Base-by-base conservation (phyloP, 2,113 vertebrate genomes). In the Oreotrochilus melanogaster region DNA sequence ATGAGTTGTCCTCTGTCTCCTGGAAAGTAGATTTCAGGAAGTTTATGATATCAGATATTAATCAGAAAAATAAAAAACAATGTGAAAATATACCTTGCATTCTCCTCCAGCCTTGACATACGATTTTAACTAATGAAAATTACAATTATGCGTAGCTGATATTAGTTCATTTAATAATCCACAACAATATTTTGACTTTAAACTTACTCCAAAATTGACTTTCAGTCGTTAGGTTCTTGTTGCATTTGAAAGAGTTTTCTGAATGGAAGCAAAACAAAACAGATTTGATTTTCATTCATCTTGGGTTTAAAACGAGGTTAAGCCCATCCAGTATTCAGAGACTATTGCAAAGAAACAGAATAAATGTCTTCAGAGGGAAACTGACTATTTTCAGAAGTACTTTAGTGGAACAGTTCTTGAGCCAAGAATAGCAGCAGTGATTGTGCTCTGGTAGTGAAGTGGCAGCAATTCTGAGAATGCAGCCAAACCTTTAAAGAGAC, bases 391-490 rank as follows among this genome's bases (percentile, higher is more conserved):
- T 48, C 90, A 61, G 92, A 75, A 88, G 93, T 65, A 13, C 88
- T 94, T 94, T 18, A 86, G 75, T 54, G 69, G 88, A 94, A 30
- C 56, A 35, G 71, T 58, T 89, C 74, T 61, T 1, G 16, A 87
- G 87, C 89, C 89, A 75, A 51, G 74, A 93, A 93, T 89, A 93
- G 92, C 93, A 95, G 70, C 87, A 61, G 81, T 6, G 18, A 86
- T 79, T 89, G 93, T 87, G 78, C 74, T 88, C 31, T 22, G 5
- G 56, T 86, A 50, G 27, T n/a, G 76, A 70, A 91, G 79, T 66
- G 78, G 86, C 86, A 89, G 89, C 30, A 27, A 75, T 87, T 43
- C 78, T 31, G 78, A 92, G 78, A 92, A 70, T 1, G 28, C 65
- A 85, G 85, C 87, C 73, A 25, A 4, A 75, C 47, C 74, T 72